phyloP scores from a whole-genome alignment of 2,888 invertebrate species.

The Mongoloraphidia duomilia region DNA sequence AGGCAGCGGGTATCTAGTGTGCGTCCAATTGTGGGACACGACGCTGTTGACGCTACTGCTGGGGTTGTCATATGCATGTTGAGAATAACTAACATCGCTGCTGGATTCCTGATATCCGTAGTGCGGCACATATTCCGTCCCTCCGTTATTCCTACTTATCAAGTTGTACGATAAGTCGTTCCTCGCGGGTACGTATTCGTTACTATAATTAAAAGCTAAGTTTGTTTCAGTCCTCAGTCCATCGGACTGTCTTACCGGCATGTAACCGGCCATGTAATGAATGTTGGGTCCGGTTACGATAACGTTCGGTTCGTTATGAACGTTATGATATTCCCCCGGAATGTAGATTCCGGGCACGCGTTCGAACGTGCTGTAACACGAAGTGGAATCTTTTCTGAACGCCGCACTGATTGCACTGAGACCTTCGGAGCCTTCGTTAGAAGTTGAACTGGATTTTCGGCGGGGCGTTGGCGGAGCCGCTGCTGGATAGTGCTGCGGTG shows the following conservation, averaged over 20 bases:
- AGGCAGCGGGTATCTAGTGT: constrained; percentile 11
- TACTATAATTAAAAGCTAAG: constrained; percentile 19
- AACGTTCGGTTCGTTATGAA: constrained; percentile 21
- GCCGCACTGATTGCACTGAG: constrained; percentile 25
- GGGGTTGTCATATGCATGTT: constrained; percentile 41
- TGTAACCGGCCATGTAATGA: not conserved
- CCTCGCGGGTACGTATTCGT: constrained; percentile 19
- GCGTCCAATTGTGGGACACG: constrained; percentile 3
- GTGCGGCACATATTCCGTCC: not conserved
- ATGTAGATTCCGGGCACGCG: constrained; percentile 32
- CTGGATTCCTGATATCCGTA: not conserved
- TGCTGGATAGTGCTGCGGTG: constrained; percentile 51
- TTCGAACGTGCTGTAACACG: constrained; percentile 29
- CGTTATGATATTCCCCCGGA: constrained; percentile 27
- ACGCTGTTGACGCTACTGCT: constrained; percentile 24
- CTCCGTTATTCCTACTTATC: too few relatives aligned
- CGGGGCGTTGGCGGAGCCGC: constrained; percentile 43
- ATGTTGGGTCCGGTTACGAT: constrained; percentile 13
- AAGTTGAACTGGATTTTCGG: constrained; percentile 55
- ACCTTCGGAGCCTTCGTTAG: constrained; percentile 52
- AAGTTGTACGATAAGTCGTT: constrained; percentile 11
- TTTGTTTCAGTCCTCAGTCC: constrained; percentile 18
- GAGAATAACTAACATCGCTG: constrained; percentile 2
- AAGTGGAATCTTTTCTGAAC: constrained; percentile 30
- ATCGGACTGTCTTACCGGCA: constrained; percentile 16